These are phyloP conservation scores for Urophycis tenuis DNA, from an alignment of 2,797 vertebrate genomes.

Conservation along the genomic window DNA sequence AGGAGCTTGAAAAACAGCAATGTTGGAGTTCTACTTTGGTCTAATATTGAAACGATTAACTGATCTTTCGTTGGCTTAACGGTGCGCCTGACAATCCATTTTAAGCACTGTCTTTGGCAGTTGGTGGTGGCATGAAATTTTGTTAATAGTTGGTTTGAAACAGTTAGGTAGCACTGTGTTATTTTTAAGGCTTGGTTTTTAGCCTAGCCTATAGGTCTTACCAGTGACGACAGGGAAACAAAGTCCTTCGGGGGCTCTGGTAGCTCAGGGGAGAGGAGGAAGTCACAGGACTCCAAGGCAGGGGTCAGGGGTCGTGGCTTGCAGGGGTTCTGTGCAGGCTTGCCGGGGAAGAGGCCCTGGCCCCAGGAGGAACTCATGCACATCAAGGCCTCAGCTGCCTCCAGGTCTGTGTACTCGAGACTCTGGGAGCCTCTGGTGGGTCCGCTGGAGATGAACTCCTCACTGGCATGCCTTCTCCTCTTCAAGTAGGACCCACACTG, in stretches of 20 bases:
- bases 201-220: no score
- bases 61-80: background rate
- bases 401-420: slow-evolving; percentile 90
- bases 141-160: background rate
- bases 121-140: background rate
- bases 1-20: background rate
- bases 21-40: background rate
- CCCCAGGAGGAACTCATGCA: slow-evolving; percentile 98
- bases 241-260: slow-evolving; percentile 78
- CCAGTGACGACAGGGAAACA: slow-evolving; percentile 86
- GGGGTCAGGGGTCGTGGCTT: slow-evolving; percentile 91
- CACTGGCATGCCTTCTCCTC: slow-evolving; percentile 81
- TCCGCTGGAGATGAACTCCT: slow-evolving; percentile 70
- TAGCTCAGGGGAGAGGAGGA: slow-evolving; percentile 68
- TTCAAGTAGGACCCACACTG: slow-evolving; percentile 76
- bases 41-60: background rate
- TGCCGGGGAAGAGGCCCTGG: slow-evolving; percentile 67
- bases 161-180: background rate
- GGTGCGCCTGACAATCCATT: background rate
- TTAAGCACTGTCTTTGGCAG: background rate
- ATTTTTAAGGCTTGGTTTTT: background rate
- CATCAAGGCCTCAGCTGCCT: slow-evolving; percentile 90
- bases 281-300: slow-evolving; percentile 90
- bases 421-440: slow-evolving; percentile 26
- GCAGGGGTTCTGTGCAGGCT: slow-evolving; percentile 53